Evolutionary conservation across 2,113 vertebrate species (phyloP), one percentile per base, ranked within the genome.

Genomic region (Cheilinus undulatus): DNA sequence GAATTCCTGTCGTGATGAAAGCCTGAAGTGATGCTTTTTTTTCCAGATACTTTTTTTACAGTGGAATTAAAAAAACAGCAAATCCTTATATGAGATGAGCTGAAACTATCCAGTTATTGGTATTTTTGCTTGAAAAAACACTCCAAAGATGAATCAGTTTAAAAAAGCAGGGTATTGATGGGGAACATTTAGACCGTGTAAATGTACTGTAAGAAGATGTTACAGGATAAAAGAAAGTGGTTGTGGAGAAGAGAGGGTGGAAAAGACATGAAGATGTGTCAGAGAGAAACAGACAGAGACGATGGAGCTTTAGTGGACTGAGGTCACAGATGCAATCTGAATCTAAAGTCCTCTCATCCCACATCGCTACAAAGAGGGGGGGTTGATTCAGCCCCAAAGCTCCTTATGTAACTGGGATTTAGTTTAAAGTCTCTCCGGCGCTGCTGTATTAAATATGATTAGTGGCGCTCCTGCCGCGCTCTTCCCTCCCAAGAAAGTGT

Each of bases 401-500:
- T 86, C 76, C 83, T 92, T 93, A 93, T 83, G 65, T 91, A 93
- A 93, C 76, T 81, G 68, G 80, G 86, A 86, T 88, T 91, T 92
- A 73, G 84, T 87, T 89, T 85, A 80, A 87, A 88, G 83, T 87
- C 85, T 82, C 82, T 81, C 80, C 73, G 85, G 76, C 84, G 19
- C 76, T 83, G 78, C 86, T 88, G 83, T 88, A 92, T 93, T 91
- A 89, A 91, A 91, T 91, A 92, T 91, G 90, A 92, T 93, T 92
- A 92, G 84, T 83, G 85, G 80, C 57, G 84, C 76, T 82, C 83
- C 87, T 80, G 83, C 70, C 58, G 40, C 5, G 36, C 71, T 80
- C 75, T 78, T 78, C 80, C 73, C 78, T 80, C 83, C 76, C 56
- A 80, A 90, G 88, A 82, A 81, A 74, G 42, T 54, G 42, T 64